A percentile compares a stretch with the other conserved stretches of the same genome.
Evolutionary conservation across 1,140 invertebrate species (phyloP).

Genomic region (Chrysoperla carnea): DNA sequence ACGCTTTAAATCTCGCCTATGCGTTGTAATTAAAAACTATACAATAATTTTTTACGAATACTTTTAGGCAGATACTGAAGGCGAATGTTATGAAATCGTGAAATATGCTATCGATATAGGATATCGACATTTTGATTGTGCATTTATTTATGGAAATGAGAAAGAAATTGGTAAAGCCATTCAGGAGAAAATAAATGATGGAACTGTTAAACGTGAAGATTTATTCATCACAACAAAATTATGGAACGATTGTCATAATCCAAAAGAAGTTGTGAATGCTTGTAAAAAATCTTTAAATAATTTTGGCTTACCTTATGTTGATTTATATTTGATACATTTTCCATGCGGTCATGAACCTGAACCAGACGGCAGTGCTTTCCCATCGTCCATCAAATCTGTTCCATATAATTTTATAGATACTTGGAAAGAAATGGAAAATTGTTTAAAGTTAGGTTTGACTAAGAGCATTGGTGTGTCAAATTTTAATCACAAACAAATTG

Average conservation of each 20-base stretch:
- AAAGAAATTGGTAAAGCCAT: slow-evolving; percentile 47
- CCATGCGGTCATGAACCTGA: slow-evolving; percentile 24
- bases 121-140: slow-evolving; percentile 41
- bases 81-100: slow-evolving; percentile 29
- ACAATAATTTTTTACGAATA: too few relatives aligned
- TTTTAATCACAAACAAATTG: slow-evolving; percentile 46
- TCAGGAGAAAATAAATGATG: slow-evolving; percentile 35
- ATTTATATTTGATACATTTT: slow-evolving; percentile 55
- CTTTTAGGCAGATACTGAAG: slow-evolving; percentile 3
- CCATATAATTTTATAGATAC: slow-evolving; percentile 33
- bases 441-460: slow-evolving; percentile 36
- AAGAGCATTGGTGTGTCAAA: slow-evolving; percentile 55
- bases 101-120: slow-evolving; percentile 36
- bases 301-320: slow-evolving; percentile 43
- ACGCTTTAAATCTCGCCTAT: too few relatives aligned
- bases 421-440: slow-evolving; percentile 61
- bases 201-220: slow-evolving; percentile 37
- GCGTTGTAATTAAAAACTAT: too few relatives aligned
- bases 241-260: slow-evolving; percentile 17
- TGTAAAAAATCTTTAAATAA: slow-evolving; percentile 28
- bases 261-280: slow-evolving; percentile 18
- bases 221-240: slow-evolving; percentile 33
- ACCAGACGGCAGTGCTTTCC: slow-evolving; percentile 12
- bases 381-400: slow-evolving; percentile 19
- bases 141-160: slow-evolving; percentile 43